Evolutionary conservation across 1,140 invertebrate species (phyloP), one percentile per base, ranked within the genome.

Genomic region (Sogatella furcifera): DNA sequence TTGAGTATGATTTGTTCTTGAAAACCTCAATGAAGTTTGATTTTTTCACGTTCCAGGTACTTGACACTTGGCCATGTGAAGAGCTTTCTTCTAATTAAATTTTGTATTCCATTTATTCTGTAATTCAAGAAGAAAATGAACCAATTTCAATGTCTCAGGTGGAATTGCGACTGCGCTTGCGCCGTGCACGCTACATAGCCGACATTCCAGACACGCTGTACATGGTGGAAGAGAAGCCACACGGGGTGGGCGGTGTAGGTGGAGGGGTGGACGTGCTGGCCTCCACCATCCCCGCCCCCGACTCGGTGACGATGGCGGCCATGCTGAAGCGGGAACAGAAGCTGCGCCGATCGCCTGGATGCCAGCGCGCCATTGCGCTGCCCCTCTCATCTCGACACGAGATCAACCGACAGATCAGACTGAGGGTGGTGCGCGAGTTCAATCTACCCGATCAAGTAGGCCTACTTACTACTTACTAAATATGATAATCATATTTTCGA

Each of bases 201-300:
- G 84, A 89, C 70, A 95, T 95, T 69, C 93, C 93, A 0, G 94
- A 97, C 74, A 92, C 92, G 2, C 76, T 96, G 24, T 97, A 96
- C 71, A 96, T 97, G 94, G 88, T 95, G 22, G 83, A 86, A 24
- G 81, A 84, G 58, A 81, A 82, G 63, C 75, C n/a, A n/a, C 24
- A 28, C 24, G 24, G 24, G 24, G 24, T 77, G 15, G 73, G 74
- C 52, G 59, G 62, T 65, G 53, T 62, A 59, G 49, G 65, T n/a
- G 66, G 68, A 24, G 69, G 71, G 52, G 69, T 74, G 21, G 72
- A 73, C 55, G 69, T 69, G 1, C 72, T 79, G 6, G 77, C 73
- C 64, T 74, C 68, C 22, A 72, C 81, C 43, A 78, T 81, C 15
- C 64, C 65, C 43, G 82, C 90, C 63, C 88, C 89, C 63, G 86